Percentiles rank a stretch among this genome's conserved stretches.
Evolutionary conservation across 2,888 invertebrate genomes (phyloP).

Genomic region (Nephrotoma guestfalica): DNA sequence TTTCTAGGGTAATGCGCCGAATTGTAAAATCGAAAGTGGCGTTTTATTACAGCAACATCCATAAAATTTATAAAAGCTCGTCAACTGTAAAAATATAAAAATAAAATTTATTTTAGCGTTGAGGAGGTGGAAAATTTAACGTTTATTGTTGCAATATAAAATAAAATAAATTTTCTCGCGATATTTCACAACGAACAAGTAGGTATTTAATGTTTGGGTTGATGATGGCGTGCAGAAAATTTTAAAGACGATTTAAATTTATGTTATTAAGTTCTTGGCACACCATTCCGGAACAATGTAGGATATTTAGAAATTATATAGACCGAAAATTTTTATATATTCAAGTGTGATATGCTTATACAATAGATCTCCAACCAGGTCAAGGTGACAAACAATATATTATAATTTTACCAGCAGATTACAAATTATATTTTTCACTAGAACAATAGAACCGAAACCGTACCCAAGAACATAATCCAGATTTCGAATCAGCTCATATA

Average conservation of each 20-base stretch:
- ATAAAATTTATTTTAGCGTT: not conserved
- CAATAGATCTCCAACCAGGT: not conserved
- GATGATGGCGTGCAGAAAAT: not conserved
- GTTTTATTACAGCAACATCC: not conserved
- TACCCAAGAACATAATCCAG: not conserved
- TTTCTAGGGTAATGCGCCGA: too few relatives aligned
- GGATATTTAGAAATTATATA: too few relatives aligned
- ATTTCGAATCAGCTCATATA: not conserved
- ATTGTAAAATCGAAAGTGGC: not conserved
- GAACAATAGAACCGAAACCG: not conserved
- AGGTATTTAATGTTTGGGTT: not conserved
- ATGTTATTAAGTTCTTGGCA: too few relatives aligned
- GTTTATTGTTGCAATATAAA: not conserved
- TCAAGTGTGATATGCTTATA: too few relatives aligned
- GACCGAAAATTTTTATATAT: too few relatives aligned
- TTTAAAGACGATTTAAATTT: not conserved
- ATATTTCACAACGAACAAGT: not conserved
- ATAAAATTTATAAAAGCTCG: not conserved
- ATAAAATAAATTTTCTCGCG: not conserved
- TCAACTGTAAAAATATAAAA: not conserved
- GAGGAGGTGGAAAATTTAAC: not conserved
- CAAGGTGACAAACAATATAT: not conserved
- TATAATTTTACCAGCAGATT: not conserved
- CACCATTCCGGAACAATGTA: not conserved
- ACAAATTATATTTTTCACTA: not conserved